These are phyloP conservation scores for Myathropa florea DNA, from an alignment of 2,888 invertebrate genomes.

Conservation along the genomic window DNA sequence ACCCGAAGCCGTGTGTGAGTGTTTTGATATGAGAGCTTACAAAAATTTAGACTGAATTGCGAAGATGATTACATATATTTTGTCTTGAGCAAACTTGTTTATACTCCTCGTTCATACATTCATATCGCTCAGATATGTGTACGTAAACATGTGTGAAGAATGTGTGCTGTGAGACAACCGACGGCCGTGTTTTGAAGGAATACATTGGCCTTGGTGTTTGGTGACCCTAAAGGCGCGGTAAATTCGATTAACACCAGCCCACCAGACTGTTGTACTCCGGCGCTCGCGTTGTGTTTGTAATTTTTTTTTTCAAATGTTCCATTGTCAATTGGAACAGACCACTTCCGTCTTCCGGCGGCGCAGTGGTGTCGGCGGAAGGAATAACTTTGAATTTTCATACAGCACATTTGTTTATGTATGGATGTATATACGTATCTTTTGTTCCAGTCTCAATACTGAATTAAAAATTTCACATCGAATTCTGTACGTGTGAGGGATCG, in stretches of 20 bases:
- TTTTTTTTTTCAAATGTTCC: neutral
- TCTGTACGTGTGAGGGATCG: neutral
- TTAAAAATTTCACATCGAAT: neutral
- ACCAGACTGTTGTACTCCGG: neutral
- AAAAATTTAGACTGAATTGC: conserved; percentile 36
- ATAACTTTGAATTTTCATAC: neutral
- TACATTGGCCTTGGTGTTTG: conserved; percentile 63
- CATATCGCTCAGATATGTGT: neutral
- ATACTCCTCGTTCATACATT: neutral
- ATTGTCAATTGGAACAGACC: neutral
- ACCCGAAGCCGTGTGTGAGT: neutral
- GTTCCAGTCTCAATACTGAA: neutral
- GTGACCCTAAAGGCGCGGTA: conserved; percentile 49
- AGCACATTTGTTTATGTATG: no score
- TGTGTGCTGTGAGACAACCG: neutral
- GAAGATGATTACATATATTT: conserved; percentile 28
- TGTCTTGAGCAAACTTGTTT: conserved; percentile 52
- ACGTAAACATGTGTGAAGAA: no score
- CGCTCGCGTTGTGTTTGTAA: neutral
- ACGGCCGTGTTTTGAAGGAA: conserved; percentile 53
- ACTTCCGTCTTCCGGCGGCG: conserved; percentile 4
- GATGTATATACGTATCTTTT: neutral
- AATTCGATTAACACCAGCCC: conserved; percentile 16
- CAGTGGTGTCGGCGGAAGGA: neutral
- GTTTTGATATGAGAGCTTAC: conserved; percentile 10